These are phyloP conservation scores for Empidonax traillii DNA, from an alignment of 2,113 vertebrate genomes.

Conservation along the genomic window DNA sequence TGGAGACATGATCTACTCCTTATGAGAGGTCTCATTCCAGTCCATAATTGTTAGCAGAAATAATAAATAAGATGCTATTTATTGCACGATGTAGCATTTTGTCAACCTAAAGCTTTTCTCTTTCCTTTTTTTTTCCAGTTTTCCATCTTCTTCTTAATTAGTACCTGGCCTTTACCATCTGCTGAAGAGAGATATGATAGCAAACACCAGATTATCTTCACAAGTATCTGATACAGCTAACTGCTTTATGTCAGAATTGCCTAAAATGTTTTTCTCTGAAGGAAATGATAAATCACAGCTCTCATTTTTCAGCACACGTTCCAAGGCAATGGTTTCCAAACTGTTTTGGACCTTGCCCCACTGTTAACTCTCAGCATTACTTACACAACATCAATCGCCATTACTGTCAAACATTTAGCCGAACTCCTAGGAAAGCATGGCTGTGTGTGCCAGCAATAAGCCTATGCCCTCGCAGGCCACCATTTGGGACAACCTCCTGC, in stretches of 20 bases:
- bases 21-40: conserved; percentile 30
- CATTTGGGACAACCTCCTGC: neutral
- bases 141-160: conserved; percentile 26
- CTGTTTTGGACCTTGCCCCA: conserved; percentile 52
- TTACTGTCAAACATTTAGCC: conserved; percentile 29
- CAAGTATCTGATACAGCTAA: conserved; percentile 26
- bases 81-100: neutral
- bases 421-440: neutral
- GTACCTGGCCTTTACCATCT: conserved; percentile 57
- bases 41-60: conserved; percentile 36
- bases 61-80: conserved; percentile 41
- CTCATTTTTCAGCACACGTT: conserved; percentile 18
- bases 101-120: neutral
- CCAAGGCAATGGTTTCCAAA: conserved; percentile 57
- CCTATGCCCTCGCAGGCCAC: neutral
- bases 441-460: neutral
- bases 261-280: conserved; percentile 41
- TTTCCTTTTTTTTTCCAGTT: neutral
- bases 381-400: conserved; percentile 23
- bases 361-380: conserved; percentile 37
- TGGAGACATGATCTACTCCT: conserved; percentile 35
- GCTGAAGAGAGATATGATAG: neutral
- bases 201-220: conserved; percentile 23
- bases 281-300: conserved; percentile 50
- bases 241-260: conserved; percentile 34